Evolutionary conservation across 2,113 vertebrate genomes (phyloP).

Genomic region (Dolichallabes microphthalmus): DNA sequence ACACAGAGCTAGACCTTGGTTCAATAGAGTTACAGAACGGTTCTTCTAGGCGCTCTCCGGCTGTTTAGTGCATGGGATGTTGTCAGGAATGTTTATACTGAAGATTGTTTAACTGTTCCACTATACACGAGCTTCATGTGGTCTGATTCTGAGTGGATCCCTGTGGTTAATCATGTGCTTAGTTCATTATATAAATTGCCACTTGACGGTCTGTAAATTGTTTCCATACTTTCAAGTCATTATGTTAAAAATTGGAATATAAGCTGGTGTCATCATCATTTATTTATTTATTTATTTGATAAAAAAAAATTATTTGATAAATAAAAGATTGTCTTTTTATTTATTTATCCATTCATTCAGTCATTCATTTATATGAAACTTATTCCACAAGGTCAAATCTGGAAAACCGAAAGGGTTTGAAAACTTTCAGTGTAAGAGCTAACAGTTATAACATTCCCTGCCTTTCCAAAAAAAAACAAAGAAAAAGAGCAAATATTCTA

Average conservation of each 20-base stretch:
- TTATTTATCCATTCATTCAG: too few relatives aligned
- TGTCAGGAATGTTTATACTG: background rate
- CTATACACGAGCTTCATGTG: background rate
- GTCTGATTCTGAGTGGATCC: background rate
- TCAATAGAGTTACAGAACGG: background rate
- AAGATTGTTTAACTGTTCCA: background rate
- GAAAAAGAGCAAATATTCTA: too few relatives aligned
- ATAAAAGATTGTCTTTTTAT: too few relatives aligned
- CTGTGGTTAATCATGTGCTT: conserved; percentile 20
- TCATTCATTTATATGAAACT: background rate
- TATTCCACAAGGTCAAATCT: background rate
- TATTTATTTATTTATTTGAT: background rate
- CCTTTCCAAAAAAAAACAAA: too few relatives aligned
- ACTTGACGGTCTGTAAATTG: conserved; percentile 11
- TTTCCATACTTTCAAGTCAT: background rate
- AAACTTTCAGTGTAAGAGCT: too few relatives aligned
- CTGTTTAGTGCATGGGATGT: background rate
- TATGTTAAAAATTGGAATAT: conserved; percentile 7
- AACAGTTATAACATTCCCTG: too few relatives aligned
- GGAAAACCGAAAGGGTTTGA: too few relatives aligned
- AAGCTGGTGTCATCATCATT: background rate
- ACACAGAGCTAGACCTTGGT: background rate
- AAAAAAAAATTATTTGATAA: too few relatives aligned
- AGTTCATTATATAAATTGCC: conserved; percentile 16
- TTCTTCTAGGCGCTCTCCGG: background rate